These are phyloP conservation scores for Trididemnum clinides DNA, from an alignment of 23 tunicate genomes.

Conservation along the genomic window DNA sequence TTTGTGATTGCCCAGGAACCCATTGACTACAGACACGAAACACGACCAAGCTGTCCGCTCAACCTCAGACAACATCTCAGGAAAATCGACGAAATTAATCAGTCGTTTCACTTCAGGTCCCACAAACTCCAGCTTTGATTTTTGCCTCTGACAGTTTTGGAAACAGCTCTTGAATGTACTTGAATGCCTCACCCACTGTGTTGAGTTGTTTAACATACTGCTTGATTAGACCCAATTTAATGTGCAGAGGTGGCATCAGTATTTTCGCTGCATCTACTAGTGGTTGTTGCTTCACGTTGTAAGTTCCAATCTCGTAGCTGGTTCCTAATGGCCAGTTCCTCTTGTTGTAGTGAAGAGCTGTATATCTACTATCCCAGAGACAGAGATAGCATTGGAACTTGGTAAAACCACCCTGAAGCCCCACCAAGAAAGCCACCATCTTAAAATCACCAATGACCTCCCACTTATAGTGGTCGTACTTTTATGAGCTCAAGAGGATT, in stretches of 20 bases:
- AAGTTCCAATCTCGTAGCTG: constrained; percentile 22
- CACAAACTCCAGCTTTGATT: constrained; percentile 41
- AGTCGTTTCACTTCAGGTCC: constrained; percentile 49
- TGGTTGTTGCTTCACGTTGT: constrained; percentile 33
- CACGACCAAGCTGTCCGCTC: constrained; percentile 36
- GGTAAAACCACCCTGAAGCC: constrained; percentile 29
- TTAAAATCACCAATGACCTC: constrained; percentile 47
- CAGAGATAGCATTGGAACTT: constrained; percentile 33
- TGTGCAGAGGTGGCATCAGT: constrained; percentile 42
- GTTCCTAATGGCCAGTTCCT: constrained; percentile 34
- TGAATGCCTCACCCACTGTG: constrained; percentile 37
- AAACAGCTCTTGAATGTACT: constrained; percentile 40
- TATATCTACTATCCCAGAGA: constrained; percentile 41
- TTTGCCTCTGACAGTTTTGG: constrained; percentile 37
- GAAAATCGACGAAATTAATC: constrained; percentile 22
- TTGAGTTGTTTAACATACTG: constrained; percentile 32
- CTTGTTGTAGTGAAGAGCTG: constrained; percentile 28
- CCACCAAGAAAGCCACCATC: constrained; percentile 40
- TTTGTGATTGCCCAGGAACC: constrained; percentile 41
- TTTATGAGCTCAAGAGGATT: constrained; percentile 20
- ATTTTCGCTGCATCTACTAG: constrained; percentile 33
- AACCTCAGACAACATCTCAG: constrained; percentile 29
- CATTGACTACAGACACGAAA: constrained; percentile 35
- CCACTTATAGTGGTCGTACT: constrained; percentile 36
- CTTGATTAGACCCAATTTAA: constrained; percentile 31